Evolutionary conservation across 1,140 invertebrate genomes (phyloP), one percentile per base, ranked within the genome.

Genomic region (Gonatopus flavifemur): DNA sequence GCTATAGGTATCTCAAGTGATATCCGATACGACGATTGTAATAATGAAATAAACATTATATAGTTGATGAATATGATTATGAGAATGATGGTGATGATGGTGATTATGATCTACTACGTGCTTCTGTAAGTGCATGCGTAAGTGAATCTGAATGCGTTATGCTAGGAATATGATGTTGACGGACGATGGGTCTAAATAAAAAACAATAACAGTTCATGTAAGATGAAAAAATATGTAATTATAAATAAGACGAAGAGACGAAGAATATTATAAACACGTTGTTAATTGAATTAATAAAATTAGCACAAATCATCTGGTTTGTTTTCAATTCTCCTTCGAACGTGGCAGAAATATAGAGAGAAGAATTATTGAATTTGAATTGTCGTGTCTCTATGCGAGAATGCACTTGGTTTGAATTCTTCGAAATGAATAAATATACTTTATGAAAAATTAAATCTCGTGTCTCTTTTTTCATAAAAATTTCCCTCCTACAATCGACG

Each of bases 211-310:
- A 67, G 63, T 76, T 76, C 72, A 76, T 72, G n/a, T n/a, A n/a
- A n/a, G n/a, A n/a, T n/a, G n/a, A 76, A 78, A 67, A 69, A 74
- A 76, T 74, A 73, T 76, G 67, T 78, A 72, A 74, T 76, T 74
- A 75, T 74, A 74, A 77, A 75, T 72, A 72, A 74, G 70, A 74
- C 64, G 66, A 76, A 73, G 59, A 70, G 65, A 73, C 67, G 70
- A 77, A 76, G 70, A 78, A 62, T 76, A 76, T 78, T 76, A 78
- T 77, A 76, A n/a, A 76, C 67, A 76, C 67, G 74, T 78, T 78
- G 76, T 78, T 78, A 76, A 77, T 76, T 75, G 69, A 78, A 77
- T 77, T 76, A 78, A 78, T 77, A 78, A 78, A 78, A 78, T 65
- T 78, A 77, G 72, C 72, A 73, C 76, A 72, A 76, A 76, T 67